Base-by-base conservation (phyloP, 2,797 vertebrate species). In the Chaunax sp. region DNA sequence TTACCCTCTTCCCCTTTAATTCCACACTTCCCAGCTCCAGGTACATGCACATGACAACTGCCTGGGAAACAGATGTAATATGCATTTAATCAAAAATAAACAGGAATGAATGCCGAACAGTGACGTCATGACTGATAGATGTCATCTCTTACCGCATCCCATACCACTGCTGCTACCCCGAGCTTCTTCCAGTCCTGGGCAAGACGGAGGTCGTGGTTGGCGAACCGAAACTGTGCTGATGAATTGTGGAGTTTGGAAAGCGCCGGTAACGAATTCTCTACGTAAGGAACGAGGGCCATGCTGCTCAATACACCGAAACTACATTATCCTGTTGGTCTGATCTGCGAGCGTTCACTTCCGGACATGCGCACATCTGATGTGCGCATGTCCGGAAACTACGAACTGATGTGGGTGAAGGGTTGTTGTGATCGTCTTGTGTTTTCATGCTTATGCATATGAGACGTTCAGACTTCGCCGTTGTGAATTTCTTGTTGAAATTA, bases 121-220 rank as follows among this genome's bases (percentile, higher is more conserved):
- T n/a, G n/a, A n/a, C n/a, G n/a, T n/a, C n/a, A n/a, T n/a, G n/a
- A n/a, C n/a, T n/a, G n/a, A n/a, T n/a, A n/a, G n/a, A n/a, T n/a
- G n/a, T n/a, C n/a, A n/a, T n/a, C n/a, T n/a, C 96, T 84, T 77
- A 99, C 97, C 38, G 98, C 97, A 8, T 98, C 98, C 97, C 97
- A 99, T 3, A 98, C 97, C 18, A 98, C 97, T 0, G 97, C 98
- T 0, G 97, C 96, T 0, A 97, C 97, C 0, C 98, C 98, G 6
- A 95, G 93, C 19, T 90, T 90, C 20, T 84, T 94, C 98, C 97
- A 99, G 89, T 98, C 95, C 92, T 99, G 98, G 1, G 83, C 72
- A 1, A 99, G 89, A 7, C 77, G 89, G 63, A 99, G 85, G 20
- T 90, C 91, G 70, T 63, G 94, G 63, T 94, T 85, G 16, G 93